Conservation (phyloP, 2,797 vertebrate species). For the Heteromormyrus szaboi region DNA sequence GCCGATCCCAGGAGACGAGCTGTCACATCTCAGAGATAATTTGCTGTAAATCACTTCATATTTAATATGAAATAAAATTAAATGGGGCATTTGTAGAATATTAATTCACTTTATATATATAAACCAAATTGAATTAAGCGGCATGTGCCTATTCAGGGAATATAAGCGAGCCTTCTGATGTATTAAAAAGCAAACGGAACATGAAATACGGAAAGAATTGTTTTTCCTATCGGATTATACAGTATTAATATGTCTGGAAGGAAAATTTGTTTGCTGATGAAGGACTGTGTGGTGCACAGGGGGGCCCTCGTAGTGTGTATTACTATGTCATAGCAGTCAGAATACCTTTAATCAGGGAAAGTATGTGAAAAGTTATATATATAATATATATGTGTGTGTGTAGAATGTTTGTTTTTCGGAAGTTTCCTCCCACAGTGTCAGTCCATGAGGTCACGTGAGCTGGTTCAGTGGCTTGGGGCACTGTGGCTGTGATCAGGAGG, state of each 20-base stretch:
- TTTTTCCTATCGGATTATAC: neutral
- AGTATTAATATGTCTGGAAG: neutral
- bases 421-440: neutral
- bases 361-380: neutral
- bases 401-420: neutral
- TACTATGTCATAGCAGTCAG: neutral
- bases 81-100: neutral
- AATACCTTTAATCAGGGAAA: neutral
- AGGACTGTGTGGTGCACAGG: neutral
- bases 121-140: neutral
- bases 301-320: neutral
- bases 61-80: neutral
- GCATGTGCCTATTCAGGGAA: neutral
- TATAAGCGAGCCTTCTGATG: neutral
- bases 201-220: neutral
- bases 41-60: neutral
- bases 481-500: neutral
- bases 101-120: neutral
- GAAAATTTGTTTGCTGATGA: neutral
- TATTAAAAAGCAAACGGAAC: neutral
- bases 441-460: neutral
- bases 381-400: neutral
- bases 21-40: neutral
- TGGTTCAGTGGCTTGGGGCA: neutral
- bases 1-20: neutral